Evolutionary conservation across 2,797 vertebrate species (phyloP), one percentile per base, ranked within the genome.

Genomic region (Protosalanx chinensis): DNA sequence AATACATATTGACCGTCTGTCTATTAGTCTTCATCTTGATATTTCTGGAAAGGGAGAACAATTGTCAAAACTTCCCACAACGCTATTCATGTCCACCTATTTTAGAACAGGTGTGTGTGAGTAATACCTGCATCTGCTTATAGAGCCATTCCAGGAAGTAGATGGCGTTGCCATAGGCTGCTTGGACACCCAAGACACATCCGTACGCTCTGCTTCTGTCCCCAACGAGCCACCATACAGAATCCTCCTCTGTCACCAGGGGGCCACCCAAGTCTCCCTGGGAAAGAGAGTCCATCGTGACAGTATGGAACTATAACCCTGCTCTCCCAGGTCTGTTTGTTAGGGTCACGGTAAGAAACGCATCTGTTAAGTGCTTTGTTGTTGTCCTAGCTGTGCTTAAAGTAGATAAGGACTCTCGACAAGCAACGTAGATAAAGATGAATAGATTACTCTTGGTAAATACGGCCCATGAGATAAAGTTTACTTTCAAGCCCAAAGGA

Each of bases 211-310:
- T 97, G 86, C 97, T 98, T 0, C 95, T 98, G 78, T 95, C 94
- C 61, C 97, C 97, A 1, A 92, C 86, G 83, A 98, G 84, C 95
- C 96, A 98, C 96, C 96, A 98, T 69, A 92, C 0, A 0, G 64
- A 73, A 59, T 78, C 88, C 63, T 92, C 79, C 1, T 76, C 41
- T 0, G 92, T 93, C 76, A 97, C 95, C 75, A 98, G 88, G 0
- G 97, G 96, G 3, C 96, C 96, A 12, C 97, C 97, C 0, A 96
- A 98, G 93, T 98, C 96, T 13, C 96, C 97, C 96, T 98, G 84
- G 30, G 30, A 64, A 35, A 33, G 0, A n/a, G 61, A 64, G 30
- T 64, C 18, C 62, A 64, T 32, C 12, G 1, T 6, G 29, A 13
- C 27, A 29, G 15, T 6, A 32, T 29, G 15, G 59, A 32, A 64